Evolutionary conservation across 2,888 invertebrate genomes (phyloP).

Genomic region (Dynastes hyllus): DNA sequence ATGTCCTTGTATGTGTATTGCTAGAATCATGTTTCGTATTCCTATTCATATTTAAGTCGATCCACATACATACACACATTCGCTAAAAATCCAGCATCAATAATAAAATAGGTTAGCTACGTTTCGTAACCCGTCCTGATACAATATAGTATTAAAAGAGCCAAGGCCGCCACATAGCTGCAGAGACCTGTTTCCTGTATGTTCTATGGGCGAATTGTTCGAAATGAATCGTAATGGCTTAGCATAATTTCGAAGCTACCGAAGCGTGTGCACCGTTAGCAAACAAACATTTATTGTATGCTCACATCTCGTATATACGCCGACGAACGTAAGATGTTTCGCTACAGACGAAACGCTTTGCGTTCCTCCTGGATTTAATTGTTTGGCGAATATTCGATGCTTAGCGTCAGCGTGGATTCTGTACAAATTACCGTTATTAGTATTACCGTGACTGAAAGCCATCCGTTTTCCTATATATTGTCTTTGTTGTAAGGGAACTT

Average conservation of each 20-base stretch:
- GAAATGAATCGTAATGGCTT: conserved; percentile 56
- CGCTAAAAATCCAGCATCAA: not conserved
- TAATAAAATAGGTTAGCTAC: not conserved
- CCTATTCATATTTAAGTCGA: too few species aligned
- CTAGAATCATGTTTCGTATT: too few species aligned
- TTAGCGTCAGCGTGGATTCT: not conserved
- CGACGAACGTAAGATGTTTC: not conserved
- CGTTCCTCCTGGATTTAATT: not conserved
- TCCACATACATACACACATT: not conserved
- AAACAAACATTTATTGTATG: conserved; percentile 24
- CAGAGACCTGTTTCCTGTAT: conserved; percentile 54
- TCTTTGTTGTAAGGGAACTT: not conserved
- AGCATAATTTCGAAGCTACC: conserved; percentile 54
- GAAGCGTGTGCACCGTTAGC: conserved; percentile 51
- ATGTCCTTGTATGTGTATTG: too few species aligned
- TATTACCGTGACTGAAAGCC: not conserved
- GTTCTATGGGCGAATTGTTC: conserved; percentile 55
- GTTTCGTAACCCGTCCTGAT: conserved; percentile 7
- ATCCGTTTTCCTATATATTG: not conserved
- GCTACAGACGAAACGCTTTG: not conserved
- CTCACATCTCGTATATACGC: not conserved
- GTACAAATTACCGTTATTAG: conserved; percentile 9
- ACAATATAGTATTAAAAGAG: conserved; percentile 15
- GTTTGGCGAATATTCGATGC: conserved; percentile 19
- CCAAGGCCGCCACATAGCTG: conserved; percentile 51